Evolutionary conservation across 2,888 invertebrate genomes (phyloP).

Genomic region (Netelia virgata): DNA sequence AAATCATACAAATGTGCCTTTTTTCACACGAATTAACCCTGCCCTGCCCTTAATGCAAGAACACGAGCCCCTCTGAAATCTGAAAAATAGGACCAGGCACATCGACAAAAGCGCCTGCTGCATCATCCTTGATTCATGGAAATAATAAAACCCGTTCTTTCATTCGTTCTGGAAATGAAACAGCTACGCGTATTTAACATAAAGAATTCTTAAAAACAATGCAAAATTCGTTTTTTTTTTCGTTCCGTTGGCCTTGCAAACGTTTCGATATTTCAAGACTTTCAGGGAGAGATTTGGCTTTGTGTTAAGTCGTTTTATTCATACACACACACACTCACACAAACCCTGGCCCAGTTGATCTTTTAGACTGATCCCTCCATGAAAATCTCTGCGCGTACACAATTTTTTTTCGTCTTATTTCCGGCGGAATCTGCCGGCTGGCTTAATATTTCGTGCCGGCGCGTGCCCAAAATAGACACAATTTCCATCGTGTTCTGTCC

Average conservation of each 20-base stretch:
- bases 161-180: no score
- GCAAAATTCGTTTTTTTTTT: not conserved
- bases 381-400: slow-evolving; percentile 2
- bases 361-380: not conserved
- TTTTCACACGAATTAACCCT: no score
- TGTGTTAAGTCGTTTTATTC: not conserved
- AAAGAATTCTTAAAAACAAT: no score
- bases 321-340: no score
- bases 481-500: slow-evolving; percentile 72
- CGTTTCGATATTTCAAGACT: not conserved
- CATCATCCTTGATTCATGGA: no score
- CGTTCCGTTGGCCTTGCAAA: not conserved
- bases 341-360: not conserved
- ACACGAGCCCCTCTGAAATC: no score
- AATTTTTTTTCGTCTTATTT: slow-evolving; percentile 49
- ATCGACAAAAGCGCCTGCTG: no score
- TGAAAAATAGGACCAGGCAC: no score
- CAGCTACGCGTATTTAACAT: no score
- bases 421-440: slow-evolving; percentile 55
- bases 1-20: no score
- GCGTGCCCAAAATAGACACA: slow-evolving; percentile 81
- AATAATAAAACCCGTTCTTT: no score
- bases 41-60: no score
- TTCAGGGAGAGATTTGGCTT: not conserved
- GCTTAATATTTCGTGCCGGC: slow-evolving; percentile 71